These are phyloP conservation scores for Scaptomyza reducta DNA, from an alignment of 2,888 invertebrate species.

Conservation along the genomic window DNA sequence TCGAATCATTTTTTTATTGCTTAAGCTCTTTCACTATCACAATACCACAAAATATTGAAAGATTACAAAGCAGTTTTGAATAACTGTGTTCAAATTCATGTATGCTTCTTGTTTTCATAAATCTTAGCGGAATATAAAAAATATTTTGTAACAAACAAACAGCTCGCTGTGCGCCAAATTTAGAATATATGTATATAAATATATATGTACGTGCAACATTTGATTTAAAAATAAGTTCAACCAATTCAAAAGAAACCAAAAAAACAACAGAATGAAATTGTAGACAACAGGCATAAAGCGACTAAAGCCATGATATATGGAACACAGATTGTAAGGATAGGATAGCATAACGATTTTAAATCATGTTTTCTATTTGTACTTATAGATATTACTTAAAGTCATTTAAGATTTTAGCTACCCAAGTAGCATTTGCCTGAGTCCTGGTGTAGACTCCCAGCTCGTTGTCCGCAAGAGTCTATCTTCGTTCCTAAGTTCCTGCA, in stretches of 20 bases:
- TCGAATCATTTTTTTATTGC: no score
- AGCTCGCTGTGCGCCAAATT: constrained; percentile 59
- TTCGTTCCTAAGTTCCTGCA: no score
- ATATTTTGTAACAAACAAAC: constrained; percentile 70
- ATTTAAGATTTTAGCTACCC: no score
- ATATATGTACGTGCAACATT: constrained; percentile 35
- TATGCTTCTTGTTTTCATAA: constrained; percentile 22
- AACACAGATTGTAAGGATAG: not conserved
- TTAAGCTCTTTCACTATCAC: no score
- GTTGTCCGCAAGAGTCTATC: no score
- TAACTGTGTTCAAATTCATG: constrained; percentile 13
- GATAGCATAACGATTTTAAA: no score
- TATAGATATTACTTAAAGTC: no score
- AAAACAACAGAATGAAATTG: constrained; percentile 55
- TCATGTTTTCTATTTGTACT: no score
- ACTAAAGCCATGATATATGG: not conserved
- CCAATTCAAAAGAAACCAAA: constrained; percentile 60
- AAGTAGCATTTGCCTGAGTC: no score
- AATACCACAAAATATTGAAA: not conserved
- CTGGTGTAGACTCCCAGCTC: no score
- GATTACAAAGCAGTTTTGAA: not conserved
- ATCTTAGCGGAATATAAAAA: constrained; percentile 42
- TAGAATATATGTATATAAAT: constrained; percentile 55
- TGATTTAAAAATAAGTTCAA: constrained; percentile 66
- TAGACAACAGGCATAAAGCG: constrained; percentile 25